phyloP scores from a whole-genome alignment of 2,113 vertebrate genomes.

The Megalops atlanticus region DNA sequence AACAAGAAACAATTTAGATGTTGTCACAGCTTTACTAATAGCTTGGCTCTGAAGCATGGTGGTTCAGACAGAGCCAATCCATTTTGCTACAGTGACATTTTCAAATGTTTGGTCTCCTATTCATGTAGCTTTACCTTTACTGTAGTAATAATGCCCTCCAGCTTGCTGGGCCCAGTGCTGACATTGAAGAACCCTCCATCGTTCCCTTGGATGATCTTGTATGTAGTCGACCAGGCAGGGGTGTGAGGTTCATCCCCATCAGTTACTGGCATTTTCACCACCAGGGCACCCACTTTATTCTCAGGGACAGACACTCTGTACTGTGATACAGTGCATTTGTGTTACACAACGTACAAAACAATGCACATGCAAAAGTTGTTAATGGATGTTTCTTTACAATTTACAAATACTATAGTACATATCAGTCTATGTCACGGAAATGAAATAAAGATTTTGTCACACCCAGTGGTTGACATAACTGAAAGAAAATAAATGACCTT shows the following conservation, averaged over 20 bases:
- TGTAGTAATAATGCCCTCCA: slow-evolving; percentile 69
- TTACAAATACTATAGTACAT: too few relatives aligned
- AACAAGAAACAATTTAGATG: background rate
- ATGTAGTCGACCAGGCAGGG: slow-evolving; percentile 62
- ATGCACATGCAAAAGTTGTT: background rate
- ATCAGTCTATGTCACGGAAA: too few relatives aligned
- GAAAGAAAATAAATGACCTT: background rate
- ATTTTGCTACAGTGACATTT: background rate
- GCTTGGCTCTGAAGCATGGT: background rate
- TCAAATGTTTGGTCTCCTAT: background rate
- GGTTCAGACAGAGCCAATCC: background rate
- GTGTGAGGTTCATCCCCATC: slow-evolving; percentile 60
- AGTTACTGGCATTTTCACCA: slow-evolving; percentile 60
- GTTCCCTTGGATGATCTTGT: slow-evolving; percentile 64
- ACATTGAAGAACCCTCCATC: slow-evolving; percentile 45
- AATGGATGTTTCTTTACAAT: background rate
- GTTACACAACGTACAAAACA: background rate
- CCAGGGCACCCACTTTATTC: slow-evolving; percentile 42
- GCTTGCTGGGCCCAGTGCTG: slow-evolving; percentile 61
- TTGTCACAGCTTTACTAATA: background rate
- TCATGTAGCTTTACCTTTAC: slow-evolving; percentile 59
- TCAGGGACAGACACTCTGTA: slow-evolving; percentile 57
- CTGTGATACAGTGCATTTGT: slow-evolving; percentile 48
- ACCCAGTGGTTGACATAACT: background rate
- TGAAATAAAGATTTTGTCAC: too few relatives aligned